Conservation (phyloP, 2,888 invertebrate genomes). For the Julus scandinavius region DNA sequence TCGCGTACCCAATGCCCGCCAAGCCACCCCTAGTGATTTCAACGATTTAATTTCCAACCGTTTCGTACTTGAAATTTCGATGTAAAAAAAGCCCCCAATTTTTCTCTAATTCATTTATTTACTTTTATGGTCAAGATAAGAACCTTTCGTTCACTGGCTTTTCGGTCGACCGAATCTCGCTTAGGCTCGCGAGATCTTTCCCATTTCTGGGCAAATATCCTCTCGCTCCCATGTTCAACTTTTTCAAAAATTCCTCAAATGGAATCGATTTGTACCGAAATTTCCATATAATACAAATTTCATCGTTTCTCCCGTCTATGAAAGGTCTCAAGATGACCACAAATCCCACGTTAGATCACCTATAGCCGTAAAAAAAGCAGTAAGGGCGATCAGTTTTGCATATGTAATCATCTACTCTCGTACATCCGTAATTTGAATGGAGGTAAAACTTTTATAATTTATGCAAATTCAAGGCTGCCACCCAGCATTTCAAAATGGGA, state of each 20-base stretch:
- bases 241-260: conserved; percentile 32
- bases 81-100: background rate
- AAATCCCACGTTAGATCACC: background rate
- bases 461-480: conserved; percentile 42
- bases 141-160: background rate
- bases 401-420: conserved; percentile 11
- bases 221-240: conserved; percentile 8
- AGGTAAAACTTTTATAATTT: conserved; percentile 35
- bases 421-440: conserved; percentile 34
- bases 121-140: background rate
- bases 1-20: background rate
- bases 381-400: background rate
- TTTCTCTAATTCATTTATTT: conserved; percentile 30
- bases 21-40: conserved; percentile 27
- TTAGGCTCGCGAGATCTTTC: background rate
- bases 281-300: conserved; percentile 12
- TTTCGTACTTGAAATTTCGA: conserved; percentile 19
- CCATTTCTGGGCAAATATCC: conserved; percentile 13
- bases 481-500: conserved; percentile 30
- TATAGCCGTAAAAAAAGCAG: background rate
- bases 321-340: background rate
- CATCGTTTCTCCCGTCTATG: background rate
- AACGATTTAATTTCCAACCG: conserved; percentile 30
- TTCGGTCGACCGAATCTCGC: background rate
- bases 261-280: conserved; percentile 11